Evolutionary conservation across 1,140 invertebrate genomes (phyloP), one percentile per base, ranked within the genome.

Genomic region (Drosophila arizonae): DNA sequence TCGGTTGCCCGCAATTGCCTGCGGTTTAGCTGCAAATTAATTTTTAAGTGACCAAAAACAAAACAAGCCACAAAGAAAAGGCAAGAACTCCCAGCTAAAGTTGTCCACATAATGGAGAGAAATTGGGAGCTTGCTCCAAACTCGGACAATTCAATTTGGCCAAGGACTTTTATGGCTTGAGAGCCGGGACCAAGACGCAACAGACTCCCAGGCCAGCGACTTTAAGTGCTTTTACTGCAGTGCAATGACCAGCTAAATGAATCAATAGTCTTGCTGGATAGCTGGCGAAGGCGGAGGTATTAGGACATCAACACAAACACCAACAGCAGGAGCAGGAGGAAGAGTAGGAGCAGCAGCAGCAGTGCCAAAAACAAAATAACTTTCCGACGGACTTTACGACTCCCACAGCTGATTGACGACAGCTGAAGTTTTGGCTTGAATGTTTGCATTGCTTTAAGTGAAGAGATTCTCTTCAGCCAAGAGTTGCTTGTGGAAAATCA

Each of bases 11-110:
- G 55, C 67, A 26, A 84, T 72, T 67, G 81, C 81, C 81, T 74
- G 81, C 70, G 81, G 81, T 85, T 81, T 72, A 41, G 45, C 63
- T 86, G 63, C 39, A 85, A 81, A 85, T 81, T 72, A 85, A 85
- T 85, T 86, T 85, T 85, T 70, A 85, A 85, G 81, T 81, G 78
- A 71, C 78, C 54, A 46, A 67, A 30, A 63, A 69, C 51, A 57
- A 60, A 43, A 70, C 24, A 62, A 71, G 63, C 60, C 63, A 65
- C 73, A 75, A 67, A 65, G 54, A 24, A 30, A 21, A 65, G 21
- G 41, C 41, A 80, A 54, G 60, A 55, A 60, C 51, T 67, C 70
- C 52, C 46, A 67, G 64, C 69, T 36, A 52, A 72, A 67, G 62
- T 66, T 65, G 45, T 33, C 52, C 62, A 52, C 62, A 58, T 33